Conservation (phyloP, 2,888 invertebrate species). For the Zele albiditarsus region DNA sequence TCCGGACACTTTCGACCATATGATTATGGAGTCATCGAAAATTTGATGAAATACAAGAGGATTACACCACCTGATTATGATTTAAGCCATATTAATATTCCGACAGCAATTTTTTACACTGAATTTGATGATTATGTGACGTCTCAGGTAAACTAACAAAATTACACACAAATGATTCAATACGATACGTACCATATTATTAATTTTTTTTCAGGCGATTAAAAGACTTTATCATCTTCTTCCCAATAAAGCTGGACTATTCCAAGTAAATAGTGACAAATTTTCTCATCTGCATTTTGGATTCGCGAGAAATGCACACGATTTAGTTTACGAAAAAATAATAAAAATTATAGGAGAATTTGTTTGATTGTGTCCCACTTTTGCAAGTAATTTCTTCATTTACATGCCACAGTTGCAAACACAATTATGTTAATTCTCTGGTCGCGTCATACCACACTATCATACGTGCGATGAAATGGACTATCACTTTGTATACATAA, state of each 20-base stretch:
- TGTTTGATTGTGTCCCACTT: slow-evolving; percentile 49
- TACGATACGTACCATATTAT: background rate
- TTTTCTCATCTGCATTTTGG: slow-evolving; percentile 86
- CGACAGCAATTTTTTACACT: slow-evolving; percentile 80
- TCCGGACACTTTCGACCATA: slow-evolving; percentile 79
- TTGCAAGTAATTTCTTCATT: background rate
- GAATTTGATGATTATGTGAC: slow-evolving; percentile 84
- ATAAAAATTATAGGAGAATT: slow-evolving; percentile 70
- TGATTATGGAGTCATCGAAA: slow-evolving; percentile 80
- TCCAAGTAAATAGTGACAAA: slow-evolving; percentile 77
- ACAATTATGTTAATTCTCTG: too few relatives aligned
- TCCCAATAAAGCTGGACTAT: slow-evolving; percentile 75
- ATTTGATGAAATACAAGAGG: slow-evolving; percentile 77
- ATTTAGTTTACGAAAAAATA: slow-evolving; percentile 77
- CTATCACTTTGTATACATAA: too few relatives aligned
- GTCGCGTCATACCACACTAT: too few relatives aligned
- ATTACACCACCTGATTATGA: slow-evolving; percentile 78
- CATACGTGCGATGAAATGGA: too few relatives aligned
- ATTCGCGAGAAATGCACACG: slow-evolving; percentile 78
- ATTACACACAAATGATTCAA: background rate
- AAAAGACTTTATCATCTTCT: slow-evolving; percentile 75
- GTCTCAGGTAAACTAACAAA: slow-evolving; percentile 71
- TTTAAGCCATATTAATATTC: slow-evolving; percentile 77
- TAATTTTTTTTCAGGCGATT: slow-evolving; percentile 75
- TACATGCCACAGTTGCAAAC: too few relatives aligned